Base-by-base conservation (phyloP, 2,113 vertebrate genomes). In the Dipodomys merriami region DNA sequence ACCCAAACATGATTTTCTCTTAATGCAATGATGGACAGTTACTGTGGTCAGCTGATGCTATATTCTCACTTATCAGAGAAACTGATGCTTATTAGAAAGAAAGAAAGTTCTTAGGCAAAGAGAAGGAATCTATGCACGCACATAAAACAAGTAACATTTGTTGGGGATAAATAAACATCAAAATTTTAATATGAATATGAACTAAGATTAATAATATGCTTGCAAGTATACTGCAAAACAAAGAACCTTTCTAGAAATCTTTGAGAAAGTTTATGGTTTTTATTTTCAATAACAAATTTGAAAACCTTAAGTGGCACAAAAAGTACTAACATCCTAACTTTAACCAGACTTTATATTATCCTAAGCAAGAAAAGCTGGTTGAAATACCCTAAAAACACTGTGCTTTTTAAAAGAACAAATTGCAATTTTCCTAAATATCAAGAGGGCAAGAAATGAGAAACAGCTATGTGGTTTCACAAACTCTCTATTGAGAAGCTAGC, bases 361-460 rank as follows among this genome's bases (percentile, higher is more conserved):
- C 90, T 90, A 80, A 94, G 90, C 69, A 96, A 88, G 53, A 94
- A 33, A 93, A 94, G 91, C 79, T 90, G 65, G 85, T 93, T 93
- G 77, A 92, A 96, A 95, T 96, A 95, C 60, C 74, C 88, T 71
- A 88, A 95, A 96, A 95, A 94, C 83, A 76, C 74, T 65, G 11
- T 72, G 78, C 95, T 91, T 95, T 94, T 94, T 85, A 94, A 96
- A 96, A 96, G 80, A 96, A 87, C 95, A 97, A 96, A 97, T 95
- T 96, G 65, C 35, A 71, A 96, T 95, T 97, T 97, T 96, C 94
- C 94, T 96, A 96, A 97, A 95, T 97, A 97, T 95, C 94, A 97
- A 96, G 94, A 96, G 87, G 78, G 95, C 95, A 97, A 97, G 90
- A 96, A 97, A 97, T 96, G 94, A 97, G 93, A 97, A 96, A 91